Conservation (phyloP, 2,888 invertebrate genomes). For the Bombylius major region DNA sequence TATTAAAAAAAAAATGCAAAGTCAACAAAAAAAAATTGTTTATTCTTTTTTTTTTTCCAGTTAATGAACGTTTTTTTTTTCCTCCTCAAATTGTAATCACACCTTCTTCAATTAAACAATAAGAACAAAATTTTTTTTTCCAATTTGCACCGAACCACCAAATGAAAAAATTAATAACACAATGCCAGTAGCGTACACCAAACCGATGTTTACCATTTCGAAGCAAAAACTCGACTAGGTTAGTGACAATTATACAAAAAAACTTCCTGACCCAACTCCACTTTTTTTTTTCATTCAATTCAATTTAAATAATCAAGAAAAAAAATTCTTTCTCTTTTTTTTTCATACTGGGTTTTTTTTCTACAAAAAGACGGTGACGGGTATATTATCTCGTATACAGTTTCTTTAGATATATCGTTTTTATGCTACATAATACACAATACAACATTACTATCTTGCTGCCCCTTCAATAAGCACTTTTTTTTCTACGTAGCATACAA, state of each 20-base stretch:
- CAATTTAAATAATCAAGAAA: no score
- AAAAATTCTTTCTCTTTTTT: not conserved
- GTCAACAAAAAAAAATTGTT: not conserved
- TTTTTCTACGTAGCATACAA: no score
- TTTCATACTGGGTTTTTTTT: no score
- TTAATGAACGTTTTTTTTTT: not conserved
- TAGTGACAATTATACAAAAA: slow-evolving; percentile 25
- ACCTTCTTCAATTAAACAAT: not conserved
- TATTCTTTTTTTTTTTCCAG: not conserved
- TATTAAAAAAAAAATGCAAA: not conserved
- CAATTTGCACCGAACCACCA: not conserved
- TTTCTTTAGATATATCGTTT: no score
- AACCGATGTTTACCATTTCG: slow-evolving; percentile 25
- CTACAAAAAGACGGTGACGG: no score
- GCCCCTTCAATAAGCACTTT: no score
- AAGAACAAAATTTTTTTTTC: not conserved
- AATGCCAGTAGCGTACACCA: slow-evolving; percentile 5
- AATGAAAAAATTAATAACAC: not conserved
- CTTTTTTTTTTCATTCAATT: not conserved
- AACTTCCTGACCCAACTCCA: slow-evolving; percentile 15
- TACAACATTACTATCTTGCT: no score
- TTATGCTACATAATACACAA: no score
- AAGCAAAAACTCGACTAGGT: slow-evolving; percentile 36
- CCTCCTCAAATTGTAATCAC: not conserved
- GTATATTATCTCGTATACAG: no score